Evolutionary conservation across 2,113 vertebrate species (phyloP).

Genomic region (Brachypodius melanocephalos): DNA sequence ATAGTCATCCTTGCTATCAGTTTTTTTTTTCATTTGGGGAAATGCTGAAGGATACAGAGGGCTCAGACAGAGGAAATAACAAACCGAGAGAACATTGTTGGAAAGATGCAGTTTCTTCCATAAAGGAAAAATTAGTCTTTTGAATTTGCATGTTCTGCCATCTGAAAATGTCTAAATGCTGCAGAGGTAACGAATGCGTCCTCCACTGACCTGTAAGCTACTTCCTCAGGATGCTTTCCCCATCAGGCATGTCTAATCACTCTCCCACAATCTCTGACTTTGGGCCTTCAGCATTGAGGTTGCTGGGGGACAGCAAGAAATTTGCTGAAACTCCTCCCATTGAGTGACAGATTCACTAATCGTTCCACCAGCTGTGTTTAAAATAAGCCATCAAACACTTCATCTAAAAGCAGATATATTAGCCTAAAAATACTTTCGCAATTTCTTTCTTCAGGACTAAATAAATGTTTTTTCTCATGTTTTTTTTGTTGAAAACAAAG

Average conservation of each 20-base stretch:
- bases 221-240: background rate
- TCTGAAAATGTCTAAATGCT: background rate
- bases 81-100: background rate
- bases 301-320: background rate
- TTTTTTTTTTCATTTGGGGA: background rate
- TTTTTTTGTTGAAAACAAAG: background rate
- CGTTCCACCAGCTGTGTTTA: background rate
- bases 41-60: background rate
- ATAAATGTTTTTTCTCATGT: background rate
- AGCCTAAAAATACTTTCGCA: constrained; percentile 3
- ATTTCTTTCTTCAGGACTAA: background rate
- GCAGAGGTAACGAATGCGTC: background rate
- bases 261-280: background rate
- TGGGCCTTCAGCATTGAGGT: background rate
- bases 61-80: background rate
- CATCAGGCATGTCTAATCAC: background rate
- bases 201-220: background rate
- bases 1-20: background rate
- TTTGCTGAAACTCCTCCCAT: background rate
- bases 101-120: background rate
- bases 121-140: background rate
- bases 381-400: background rate
- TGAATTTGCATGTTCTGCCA: background rate
- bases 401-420: background rate
- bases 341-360: constrained; percentile 14